A percentile compares a stretch with the other conserved stretches of the same genome.
Evolutionary conservation across 2,797 vertebrate genomes (phyloP).

Genomic region (Aulostomus chinensis): DNA sequence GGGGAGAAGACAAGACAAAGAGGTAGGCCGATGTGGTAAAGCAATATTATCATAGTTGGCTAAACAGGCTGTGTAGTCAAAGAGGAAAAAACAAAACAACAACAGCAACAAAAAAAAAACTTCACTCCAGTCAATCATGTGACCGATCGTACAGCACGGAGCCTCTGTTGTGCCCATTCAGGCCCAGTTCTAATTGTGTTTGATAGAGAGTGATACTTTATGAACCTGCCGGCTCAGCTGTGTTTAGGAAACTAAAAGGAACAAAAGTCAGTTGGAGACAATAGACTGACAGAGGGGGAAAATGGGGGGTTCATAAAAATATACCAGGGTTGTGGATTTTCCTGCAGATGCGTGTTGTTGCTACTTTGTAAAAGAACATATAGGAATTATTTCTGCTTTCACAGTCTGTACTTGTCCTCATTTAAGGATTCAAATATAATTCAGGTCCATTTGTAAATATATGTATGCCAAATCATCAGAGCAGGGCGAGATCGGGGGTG

Average conservation of each 20-base stretch:
- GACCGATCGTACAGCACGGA: slow-evolving; percentile 1
- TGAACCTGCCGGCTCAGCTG: slow-evolving; percentile 23
- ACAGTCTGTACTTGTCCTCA: too few relatives aligned
- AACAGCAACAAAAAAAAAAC: too few relatives aligned
- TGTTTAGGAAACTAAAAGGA: slow-evolving; percentile 7
- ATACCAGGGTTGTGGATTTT: neutral
- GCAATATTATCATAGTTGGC: neutral
- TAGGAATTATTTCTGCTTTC: too few relatives aligned
- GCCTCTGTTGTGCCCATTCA: neutral
- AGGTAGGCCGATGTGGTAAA: slow-evolving; percentile 31
- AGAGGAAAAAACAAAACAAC: neutral
- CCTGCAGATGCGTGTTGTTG: too few relatives aligned
- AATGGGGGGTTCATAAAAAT: neutral
- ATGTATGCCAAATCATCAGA: too few relatives aligned
- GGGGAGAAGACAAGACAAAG: slow-evolving; percentile 4
- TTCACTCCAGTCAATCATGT: neutral
- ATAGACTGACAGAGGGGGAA: neutral
- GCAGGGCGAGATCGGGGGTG: too few relatives aligned
- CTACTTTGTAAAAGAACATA: too few relatives aligned
- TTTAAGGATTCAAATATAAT: too few relatives aligned
- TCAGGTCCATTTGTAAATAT: too few relatives aligned
- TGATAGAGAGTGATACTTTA: slow-evolving; percentile 7
- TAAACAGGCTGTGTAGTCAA: neutral
- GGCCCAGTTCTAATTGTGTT: neutral
- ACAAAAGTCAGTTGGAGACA: slow-evolving; percentile 13